Conservation (phyloP, 2,113 vertebrate species). For the Neogale vison region DNA sequence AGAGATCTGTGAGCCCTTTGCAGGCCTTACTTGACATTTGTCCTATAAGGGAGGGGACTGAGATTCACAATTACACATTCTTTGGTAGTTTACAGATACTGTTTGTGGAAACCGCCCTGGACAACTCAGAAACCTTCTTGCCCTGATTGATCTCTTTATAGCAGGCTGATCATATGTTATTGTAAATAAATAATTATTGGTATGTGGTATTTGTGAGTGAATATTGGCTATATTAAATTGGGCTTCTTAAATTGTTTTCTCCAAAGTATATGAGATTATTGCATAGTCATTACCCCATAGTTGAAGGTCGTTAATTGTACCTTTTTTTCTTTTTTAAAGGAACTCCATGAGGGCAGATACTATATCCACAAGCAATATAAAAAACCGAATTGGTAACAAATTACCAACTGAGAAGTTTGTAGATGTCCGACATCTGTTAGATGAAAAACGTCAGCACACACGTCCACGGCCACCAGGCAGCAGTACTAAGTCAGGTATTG, state of each 20-base stretch:
- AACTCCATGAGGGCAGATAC: constrained; percentile 90
- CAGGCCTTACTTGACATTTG: neutral
- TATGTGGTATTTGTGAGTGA: neutral
- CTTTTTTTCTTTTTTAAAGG: constrained; percentile 71
- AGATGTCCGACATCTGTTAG: constrained; percentile 93
- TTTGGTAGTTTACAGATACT: neutral
- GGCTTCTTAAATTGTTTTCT: neutral
- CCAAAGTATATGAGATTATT: neutral
- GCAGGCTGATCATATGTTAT: neutral
- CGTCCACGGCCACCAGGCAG: constrained; percentile 82
- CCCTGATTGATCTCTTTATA: neutral
- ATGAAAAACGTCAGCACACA: constrained; percentile 93
- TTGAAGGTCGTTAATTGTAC: constrained; percentile 23
- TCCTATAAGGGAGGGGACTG: neutral
- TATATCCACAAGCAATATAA: constrained; percentile 87
- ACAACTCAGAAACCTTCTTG: neutral
- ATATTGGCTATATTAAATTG: neutral
- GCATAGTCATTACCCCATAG: neutral
- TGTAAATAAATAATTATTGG: neutral
- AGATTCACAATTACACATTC: neutral
- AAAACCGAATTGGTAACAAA: constrained; percentile 93
- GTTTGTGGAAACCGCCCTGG: neutral
- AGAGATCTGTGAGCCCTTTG: neutral
- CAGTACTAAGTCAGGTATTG: constrained; percentile 89
- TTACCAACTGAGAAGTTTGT: constrained; percentile 88